Evolutionary conservation across 1,140 invertebrate species (phyloP).

Genomic region (Dendrolimus kikuchii): DNA sequence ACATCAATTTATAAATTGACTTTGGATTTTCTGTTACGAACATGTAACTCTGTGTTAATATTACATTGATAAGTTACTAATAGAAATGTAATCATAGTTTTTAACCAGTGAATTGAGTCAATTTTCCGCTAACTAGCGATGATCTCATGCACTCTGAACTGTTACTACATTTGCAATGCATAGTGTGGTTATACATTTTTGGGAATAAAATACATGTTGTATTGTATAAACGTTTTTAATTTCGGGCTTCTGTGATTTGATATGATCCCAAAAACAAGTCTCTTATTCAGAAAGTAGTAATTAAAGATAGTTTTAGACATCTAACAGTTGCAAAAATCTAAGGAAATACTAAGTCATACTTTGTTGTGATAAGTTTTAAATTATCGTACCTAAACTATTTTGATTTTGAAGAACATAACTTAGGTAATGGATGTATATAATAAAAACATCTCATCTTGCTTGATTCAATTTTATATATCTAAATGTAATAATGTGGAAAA

Average conservation of each 20-base stretch:
- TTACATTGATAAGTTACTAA: constrained; percentile 36
- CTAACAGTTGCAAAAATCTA: no score
- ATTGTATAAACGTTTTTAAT: constrained; percentile 22
- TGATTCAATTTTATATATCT: no score
- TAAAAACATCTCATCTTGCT: no score
- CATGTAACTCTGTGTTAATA: constrained; percentile 30
- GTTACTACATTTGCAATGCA: constrained; percentile 29
- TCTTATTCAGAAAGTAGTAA: no score
- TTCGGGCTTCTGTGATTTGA: constrained; percentile 16
- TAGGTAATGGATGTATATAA: no score
- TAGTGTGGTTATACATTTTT: constrained; percentile 13
- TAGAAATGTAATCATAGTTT: constrained; percentile 27
- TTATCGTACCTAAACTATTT: no score
- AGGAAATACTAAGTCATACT: no score
- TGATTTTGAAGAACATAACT: no score
- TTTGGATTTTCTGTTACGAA: constrained; percentile 25
- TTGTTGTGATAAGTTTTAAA: no score
- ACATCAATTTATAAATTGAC: constrained; percentile 37
- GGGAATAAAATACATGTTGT: constrained; percentile 26
- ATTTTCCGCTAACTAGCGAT: constrained; percentile 50
- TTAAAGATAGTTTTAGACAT: no score
- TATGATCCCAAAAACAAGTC: neutral
- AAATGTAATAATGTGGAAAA: no score
- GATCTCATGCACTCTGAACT: constrained; percentile 58
- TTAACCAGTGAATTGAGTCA: constrained; percentile 55